These are phyloP conservation scores for Delphinus delphis DNA, from an alignment of 2,113 vertebrate species.

Conservation along the genomic window DNA sequence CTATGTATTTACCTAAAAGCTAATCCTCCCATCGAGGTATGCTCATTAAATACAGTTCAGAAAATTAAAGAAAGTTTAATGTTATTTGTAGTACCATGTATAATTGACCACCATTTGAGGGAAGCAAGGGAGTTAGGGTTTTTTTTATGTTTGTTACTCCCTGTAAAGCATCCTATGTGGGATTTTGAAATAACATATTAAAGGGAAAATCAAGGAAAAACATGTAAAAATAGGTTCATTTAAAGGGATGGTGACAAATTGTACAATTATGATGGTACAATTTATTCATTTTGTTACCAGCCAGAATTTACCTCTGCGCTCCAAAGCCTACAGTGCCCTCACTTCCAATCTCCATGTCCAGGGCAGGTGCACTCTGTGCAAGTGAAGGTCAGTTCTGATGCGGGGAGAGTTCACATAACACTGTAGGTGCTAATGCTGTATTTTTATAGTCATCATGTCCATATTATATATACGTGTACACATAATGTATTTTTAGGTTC, in stretches of 20 bases:
- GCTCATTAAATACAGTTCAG: constrained; percentile 62
- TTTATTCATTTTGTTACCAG: background rate
- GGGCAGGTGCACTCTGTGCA: accelerated
- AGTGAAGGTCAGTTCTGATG: background rate
- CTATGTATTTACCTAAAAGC: constrained; percentile 63
- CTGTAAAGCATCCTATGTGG: background rate
- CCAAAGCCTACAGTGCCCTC: accelerated
- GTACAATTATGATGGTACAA: background rate
- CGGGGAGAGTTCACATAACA: accelerated
- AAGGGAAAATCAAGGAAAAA: background rate
- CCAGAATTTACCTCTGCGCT: background rate
- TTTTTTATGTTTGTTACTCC: constrained; percentile 15
- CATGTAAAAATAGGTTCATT: background rate
- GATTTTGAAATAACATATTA: background rate
- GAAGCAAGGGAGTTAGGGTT: background rate
- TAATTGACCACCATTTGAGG: background rate
- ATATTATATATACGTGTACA: background rate
- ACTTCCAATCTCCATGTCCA: background rate
- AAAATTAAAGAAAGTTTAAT: constrained; percentile 73
- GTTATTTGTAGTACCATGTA: constrained; percentile 40
- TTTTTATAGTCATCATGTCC: background rate
- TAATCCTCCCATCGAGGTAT: constrained; percentile 47
- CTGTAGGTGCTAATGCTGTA: accelerated
- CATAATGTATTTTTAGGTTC: background rate
- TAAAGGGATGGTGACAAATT: background rate